Evolutionary conservation across 2,888 invertebrate genomes (phyloP).

Genomic region (Drosophila cognata): DNA sequence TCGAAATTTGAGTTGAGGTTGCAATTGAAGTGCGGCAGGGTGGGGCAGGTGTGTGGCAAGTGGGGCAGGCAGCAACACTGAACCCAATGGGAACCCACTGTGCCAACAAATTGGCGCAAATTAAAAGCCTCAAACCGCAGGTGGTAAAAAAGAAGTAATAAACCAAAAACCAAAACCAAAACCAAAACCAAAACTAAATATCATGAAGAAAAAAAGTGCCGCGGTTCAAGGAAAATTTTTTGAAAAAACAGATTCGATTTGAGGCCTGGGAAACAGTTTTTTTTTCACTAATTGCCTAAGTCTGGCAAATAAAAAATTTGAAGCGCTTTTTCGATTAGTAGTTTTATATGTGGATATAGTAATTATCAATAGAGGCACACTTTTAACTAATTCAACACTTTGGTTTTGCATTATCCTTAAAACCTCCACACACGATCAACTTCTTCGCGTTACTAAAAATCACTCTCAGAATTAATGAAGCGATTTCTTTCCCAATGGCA

Average conservation of each 20-base stretch:
- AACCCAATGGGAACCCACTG: conserved; percentile 25
- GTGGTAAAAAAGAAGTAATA: conserved; percentile 49
- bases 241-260: conserved; percentile 65
- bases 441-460: conserved; percentile 48
- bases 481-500: conserved; percentile 18
- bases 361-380: background rate
- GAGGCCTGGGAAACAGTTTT: conserved; percentile 54
- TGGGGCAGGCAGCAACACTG: conserved; percentile 14
- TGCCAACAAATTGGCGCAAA: conserved; percentile 69
- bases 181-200: conserved; percentile 1
- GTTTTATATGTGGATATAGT: background rate
- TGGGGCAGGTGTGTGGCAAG: conserved; percentile 9
- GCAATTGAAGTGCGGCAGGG: conserved; percentile 20
- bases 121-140: conserved; percentile 64
- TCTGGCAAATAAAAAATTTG: background rate
- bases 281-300: conserved; percentile 53
- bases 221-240: conserved; percentile 27
- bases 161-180: conserved; percentile 14
- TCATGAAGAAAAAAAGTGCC: conserved; percentile 16
- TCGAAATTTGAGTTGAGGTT: conserved; percentile 18
- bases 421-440: conserved; percentile 43
- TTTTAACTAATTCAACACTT: background rate
- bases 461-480: conserved; percentile 15
- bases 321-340: background rate
- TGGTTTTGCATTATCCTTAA: background rate